Evolutionary conservation across 2,888 invertebrate species (phyloP).

Genomic region (Hoplodrina blanda): DNA sequence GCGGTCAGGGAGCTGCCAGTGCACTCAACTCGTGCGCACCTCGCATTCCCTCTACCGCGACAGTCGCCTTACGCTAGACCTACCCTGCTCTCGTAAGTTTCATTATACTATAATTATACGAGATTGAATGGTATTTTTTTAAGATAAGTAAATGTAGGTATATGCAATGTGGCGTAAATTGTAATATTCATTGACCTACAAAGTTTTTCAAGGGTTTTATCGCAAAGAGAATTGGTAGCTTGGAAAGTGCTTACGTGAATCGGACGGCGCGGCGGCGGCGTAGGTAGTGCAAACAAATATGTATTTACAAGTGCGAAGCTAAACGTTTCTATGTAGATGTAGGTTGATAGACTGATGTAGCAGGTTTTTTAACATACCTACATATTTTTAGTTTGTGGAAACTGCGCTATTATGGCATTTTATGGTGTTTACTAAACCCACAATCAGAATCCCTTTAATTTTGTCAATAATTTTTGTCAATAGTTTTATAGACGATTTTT

Average conservation of each 20-base stretch:
- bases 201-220: constrained; percentile 4
- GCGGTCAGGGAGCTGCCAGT: constrained; percentile 90
- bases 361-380: neutral
- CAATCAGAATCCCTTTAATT: too few species aligned
- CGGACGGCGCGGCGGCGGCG: constrained; percentile 6
- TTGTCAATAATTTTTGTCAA: too few species aligned
- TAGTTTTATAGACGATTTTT: too few species aligned
- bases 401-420: neutral
- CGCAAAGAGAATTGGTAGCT: neutral
- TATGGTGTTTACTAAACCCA: too few species aligned
- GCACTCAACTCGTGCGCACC: constrained; percentile 88
- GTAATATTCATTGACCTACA: too few species aligned
- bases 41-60: constrained; percentile 91
- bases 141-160: too few species aligned
- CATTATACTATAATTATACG: neutral
- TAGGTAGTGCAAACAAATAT: constrained; percentile 1
- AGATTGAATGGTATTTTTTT: too few species aligned
- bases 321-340: neutral
- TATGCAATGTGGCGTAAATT: too few species aligned
- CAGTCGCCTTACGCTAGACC: constrained; percentile 91
- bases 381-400: neutral
- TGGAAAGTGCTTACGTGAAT: constrained; percentile 32
- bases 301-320: neutral
- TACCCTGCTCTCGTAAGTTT: constrained; percentile 88
- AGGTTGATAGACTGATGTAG: too few species aligned